Evolutionary conservation across 2,888 invertebrate genomes (phyloP).

Genomic region (Cheilosia vernalis): DNA sequence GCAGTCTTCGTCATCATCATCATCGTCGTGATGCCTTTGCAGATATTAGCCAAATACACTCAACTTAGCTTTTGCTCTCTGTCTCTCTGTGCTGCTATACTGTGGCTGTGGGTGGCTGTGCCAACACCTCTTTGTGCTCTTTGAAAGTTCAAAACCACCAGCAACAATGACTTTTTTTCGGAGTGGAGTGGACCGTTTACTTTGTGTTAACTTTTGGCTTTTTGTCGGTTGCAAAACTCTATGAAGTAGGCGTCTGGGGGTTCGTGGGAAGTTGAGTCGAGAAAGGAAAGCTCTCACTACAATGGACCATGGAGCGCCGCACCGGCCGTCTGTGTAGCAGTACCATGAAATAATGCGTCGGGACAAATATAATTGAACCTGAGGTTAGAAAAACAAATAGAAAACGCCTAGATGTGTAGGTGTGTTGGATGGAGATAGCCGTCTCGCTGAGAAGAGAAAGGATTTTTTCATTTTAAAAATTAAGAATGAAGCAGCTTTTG

Average conservation of each 20-base stretch:
- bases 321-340: not conserved
- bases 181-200: conserved; percentile 38
- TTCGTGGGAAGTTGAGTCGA: conserved; percentile 7
- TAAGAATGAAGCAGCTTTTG: no score
- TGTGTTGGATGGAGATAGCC: not conserved
- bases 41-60: conserved; percentile 18
- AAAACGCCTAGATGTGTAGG: not conserved
- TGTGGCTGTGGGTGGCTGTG: not conserved
- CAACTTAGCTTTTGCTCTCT: conserved; percentile 14
- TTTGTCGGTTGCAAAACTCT: conserved; percentile 25
- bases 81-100: not conserved
- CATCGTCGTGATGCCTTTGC: conserved; percentile 1
- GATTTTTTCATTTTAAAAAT: no score
- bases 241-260: conserved; percentile 9
- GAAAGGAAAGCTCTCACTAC: conserved; percentile 16
- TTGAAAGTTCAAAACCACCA: conserved; percentile 45
- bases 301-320: not conserved
- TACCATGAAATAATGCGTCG: conserved; percentile 7
- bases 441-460: no score
- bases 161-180: conserved; percentile 30
- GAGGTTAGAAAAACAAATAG: conserved; percentile 5
- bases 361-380: conserved; percentile 17
- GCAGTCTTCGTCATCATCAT: conserved; percentile 2
- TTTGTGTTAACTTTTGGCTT: conserved; percentile 55
- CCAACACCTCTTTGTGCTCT: conserved; percentile 14